Evolutionary conservation across 2,888 invertebrate genomes (phyloP).

Genomic region (Scaptomyza parva): DNA sequence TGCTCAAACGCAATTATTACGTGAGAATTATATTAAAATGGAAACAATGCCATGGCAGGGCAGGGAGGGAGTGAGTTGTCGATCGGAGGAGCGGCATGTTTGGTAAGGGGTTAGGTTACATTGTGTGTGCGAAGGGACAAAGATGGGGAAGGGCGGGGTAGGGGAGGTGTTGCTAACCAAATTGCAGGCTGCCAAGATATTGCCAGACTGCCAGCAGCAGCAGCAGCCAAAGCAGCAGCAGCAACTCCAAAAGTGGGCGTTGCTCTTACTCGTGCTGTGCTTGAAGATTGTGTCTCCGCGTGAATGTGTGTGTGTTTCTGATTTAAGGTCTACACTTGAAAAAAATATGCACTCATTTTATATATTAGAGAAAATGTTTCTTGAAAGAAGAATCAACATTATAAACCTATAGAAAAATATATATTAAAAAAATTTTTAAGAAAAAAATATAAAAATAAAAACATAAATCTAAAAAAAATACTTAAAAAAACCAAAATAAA

Average conservation of each 20-base stretch:
- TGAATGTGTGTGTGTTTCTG: conserved; percentile 6
- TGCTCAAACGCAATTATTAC: conserved; percentile 82
- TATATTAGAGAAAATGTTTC: neutral
- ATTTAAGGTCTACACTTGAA: conserved; percentile 32
- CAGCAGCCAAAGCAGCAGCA: conserved; percentile 37
- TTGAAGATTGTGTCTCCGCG: neutral
- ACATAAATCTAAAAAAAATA: no score
- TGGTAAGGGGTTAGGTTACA: neutral
- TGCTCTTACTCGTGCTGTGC: neutral
- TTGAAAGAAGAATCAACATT: no score
- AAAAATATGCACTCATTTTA: neutral
- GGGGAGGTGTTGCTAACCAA: conserved; percentile 30
- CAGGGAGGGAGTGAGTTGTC: no score
- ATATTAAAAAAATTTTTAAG: no score
- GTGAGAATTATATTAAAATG: conserved; percentile 82
- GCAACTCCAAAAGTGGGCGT: conserved; percentile 45
- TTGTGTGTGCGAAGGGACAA: no score
- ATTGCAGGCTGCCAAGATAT: conserved; percentile 59
- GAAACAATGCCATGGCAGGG: conserved; percentile 72
- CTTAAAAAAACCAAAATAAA: no score
- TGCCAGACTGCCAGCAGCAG: conserved; percentile 40
- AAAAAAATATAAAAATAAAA: no score
- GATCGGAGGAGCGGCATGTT: no score
- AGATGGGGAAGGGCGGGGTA: neutral
- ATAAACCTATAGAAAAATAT: no score